Base-by-base conservation (phyloP, 2,113 vertebrate genomes). In the Marmota flaviventris region DNA sequence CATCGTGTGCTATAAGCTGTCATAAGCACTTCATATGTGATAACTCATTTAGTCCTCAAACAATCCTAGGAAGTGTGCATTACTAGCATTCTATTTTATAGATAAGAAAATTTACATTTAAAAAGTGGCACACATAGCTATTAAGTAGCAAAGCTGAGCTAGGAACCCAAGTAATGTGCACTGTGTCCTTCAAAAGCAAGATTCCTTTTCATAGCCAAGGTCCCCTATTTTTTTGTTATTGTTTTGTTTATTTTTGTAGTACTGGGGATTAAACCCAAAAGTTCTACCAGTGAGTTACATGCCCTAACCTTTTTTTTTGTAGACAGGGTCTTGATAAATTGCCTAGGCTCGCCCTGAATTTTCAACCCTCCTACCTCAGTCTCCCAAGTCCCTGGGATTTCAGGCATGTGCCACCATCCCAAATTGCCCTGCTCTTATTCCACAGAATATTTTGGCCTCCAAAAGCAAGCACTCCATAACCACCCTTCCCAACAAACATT, bases 71-170 rank as follows among this genome's bases (percentile, higher is more conserved):
- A 85, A 4, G 20, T 17, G 2, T 72, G 8, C 5, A 29, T 53
- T 69, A 63, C 22, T 77, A 37, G 63, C 63, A 90, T 75, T 84
- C 75, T 82, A 91, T 65, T 78, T 89, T 85, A 79, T 16, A 96
- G n/a, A 72, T 24, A 72, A 75, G 48, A 58, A 96, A 85, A 85
- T 69, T n/a, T 51, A 93, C 12, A 25, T 39, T 2, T 70, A 81
- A 79, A 67, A 61, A 32, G 25, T 82, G 48, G 48, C 48, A 51
- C 56, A 91, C 12, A 9, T 9, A 94, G 63, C 51, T 87, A 56
- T 4, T 8, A 69, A 77, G 22, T 37, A 27, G 45, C 93, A 92
- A 88, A 82, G 81, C 37, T 78, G 42, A 17, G 51, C 51, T 53
- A 53, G 3, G 51, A 53, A 16, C 51, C 13, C 51, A 53, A 14